Conservation (phyloP, 92 coral and sea anemone genomes). For the Parazoanthus darwini region DNA sequence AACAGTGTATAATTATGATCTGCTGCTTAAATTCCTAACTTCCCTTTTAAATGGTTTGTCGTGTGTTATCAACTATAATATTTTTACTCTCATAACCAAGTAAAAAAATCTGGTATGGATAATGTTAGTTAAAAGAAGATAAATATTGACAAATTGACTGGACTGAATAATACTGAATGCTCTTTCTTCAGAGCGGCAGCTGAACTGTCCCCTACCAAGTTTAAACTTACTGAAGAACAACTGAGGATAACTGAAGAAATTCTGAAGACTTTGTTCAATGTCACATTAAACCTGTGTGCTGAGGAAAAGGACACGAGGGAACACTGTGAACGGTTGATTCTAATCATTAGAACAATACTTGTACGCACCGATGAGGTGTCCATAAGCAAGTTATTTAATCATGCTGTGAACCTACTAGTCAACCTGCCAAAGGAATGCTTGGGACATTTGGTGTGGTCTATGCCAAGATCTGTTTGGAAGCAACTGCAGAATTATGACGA, state of each 20-base stretch:
- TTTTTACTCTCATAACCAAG: too few relatives aligned
- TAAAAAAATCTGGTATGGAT: too few relatives aligned
- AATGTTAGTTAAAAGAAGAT: too few relatives aligned
- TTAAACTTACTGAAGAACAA: constrained; percentile 61
- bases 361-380: constrained; percentile 58
- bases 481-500: constrained; percentile 75
- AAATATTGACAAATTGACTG: too few relatives aligned
- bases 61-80: too few relatives aligned
- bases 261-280: constrained; percentile 84
- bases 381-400: constrained; percentile 74
- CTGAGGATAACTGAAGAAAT: constrained; percentile 78
- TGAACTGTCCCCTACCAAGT: constrained; percentile 66
- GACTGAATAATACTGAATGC: too few relatives aligned
- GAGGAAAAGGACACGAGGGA: constrained; percentile 64
- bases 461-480: constrained; percentile 77
- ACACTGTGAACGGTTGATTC: constrained; percentile 79
- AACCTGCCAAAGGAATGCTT: constrained; percentile 82
- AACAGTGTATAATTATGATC: too few relatives aligned
- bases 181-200: constrained; percentile 54
- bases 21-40: too few relatives aligned
- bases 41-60: too few relatives aligned
- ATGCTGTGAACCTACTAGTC: constrained; percentile 77
- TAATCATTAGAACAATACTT: constrained; percentile 74
- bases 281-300: constrained; percentile 75
- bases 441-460: constrained; percentile 70